These are phyloP conservation scores for Amblyraja radiata DNA, from an alignment of 2,797 vertebrate genomes.

Conservation along the genomic window DNA sequence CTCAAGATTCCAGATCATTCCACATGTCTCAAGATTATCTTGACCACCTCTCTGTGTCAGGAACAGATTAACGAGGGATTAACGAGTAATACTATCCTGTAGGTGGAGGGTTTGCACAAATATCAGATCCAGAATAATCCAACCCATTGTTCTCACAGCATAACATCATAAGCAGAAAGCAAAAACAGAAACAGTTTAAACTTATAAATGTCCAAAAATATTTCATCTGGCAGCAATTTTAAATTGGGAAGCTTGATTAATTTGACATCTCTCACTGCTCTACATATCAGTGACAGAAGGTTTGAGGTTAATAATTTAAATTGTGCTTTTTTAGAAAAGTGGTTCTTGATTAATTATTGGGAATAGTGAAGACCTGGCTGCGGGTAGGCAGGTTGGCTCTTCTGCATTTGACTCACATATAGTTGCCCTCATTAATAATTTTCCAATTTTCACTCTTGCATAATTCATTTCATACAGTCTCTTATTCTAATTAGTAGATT, in stretches of 20 bases:
- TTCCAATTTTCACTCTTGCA: neutral
- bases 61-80: too few species aligned
- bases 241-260: neutral
- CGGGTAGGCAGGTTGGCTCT: neutral
- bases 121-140: too few species aligned
- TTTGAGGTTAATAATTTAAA: neutral
- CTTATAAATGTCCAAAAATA: neutral
- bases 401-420: neutral
- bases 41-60: too few species aligned
- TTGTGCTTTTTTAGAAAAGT: neutral
- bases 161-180: neutral
- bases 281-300: neutral
- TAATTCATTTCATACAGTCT: slow-evolving; percentile 19
- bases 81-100: too few species aligned
- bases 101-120: too few species aligned
- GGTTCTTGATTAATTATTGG: neutral
- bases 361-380: neutral
- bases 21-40: too few species aligned
- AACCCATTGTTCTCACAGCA: neutral
- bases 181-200: neutral
- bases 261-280: neutral
- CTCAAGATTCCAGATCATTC: too few species aligned
- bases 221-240: neutral
- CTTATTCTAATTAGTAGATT: slow-evolving; percentile 22
- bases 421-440: neutral